Evolutionary conservation across 2,113 vertebrate species (phyloP).

Genomic region (Elaphurus davidianus): DNA sequence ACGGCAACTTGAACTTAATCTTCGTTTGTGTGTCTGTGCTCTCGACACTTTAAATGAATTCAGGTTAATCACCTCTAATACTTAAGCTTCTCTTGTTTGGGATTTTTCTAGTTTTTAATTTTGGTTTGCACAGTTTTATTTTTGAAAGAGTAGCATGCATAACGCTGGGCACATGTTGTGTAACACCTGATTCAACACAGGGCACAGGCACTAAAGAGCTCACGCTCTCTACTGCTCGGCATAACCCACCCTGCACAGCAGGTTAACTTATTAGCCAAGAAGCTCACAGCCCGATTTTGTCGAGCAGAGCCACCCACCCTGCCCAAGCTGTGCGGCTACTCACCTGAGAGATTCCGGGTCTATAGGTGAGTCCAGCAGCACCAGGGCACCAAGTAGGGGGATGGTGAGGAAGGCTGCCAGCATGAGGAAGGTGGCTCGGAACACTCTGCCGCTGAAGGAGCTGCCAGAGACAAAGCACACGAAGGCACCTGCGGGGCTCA

Average conservation of each 20-base stretch:
- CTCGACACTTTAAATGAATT: conserved; percentile 2
- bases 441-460: conserved; percentile 93
- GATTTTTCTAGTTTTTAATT: not conserved
- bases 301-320: not conserved
- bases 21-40: not conserved
- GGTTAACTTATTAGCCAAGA: not conserved
- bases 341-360: conserved; percentile 92
- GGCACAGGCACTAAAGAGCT: not conserved
- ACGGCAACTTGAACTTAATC: not conserved
- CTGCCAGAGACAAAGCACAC: conserved; percentile 77
- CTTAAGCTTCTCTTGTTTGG: not conserved
- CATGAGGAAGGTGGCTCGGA: conserved; percentile 90
- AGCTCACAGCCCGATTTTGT: not conserved
- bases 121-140: not conserved
- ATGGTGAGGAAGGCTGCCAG: conserved; percentile 85
- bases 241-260: not conserved
- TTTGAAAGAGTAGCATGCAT: not conserved
- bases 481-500: not conserved
- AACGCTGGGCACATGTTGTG: not conserved
- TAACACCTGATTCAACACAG: not conserved
- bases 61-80: not conserved
- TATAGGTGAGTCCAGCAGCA: conserved; percentile 93
- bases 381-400: conserved; percentile 86
- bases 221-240: not conserved
- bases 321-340: not conserved